Conservation (phyloP, 2,888 invertebrate genomes). For the Conus canariensis region DNA sequence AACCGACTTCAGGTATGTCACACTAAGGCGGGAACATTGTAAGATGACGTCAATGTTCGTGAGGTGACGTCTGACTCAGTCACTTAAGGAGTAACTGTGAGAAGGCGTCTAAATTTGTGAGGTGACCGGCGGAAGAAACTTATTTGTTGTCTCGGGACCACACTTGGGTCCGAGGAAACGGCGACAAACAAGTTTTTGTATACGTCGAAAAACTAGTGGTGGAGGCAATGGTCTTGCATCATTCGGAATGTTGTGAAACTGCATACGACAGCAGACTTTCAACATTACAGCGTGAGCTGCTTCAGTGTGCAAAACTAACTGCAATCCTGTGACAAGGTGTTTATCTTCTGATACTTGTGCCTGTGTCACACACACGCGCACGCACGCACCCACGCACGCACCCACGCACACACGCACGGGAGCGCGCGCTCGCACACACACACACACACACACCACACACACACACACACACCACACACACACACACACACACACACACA, state of each 20-base stretch:
- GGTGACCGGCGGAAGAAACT: too few relatives aligned
- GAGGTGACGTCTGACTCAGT: too few relatives aligned
- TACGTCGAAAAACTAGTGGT: neutral
- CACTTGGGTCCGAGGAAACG: neutral
- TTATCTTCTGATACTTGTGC: neutral
- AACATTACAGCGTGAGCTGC: too few relatives aligned
- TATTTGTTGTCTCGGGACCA: too few relatives aligned
- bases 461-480: neutral
- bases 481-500: conserved; percentile 18
- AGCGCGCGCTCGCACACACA: neutral
- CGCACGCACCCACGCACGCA: neutral
- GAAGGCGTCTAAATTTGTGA: neutral
- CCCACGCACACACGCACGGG: too few relatives aligned
- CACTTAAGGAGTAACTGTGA: neutral
- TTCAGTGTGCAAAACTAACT: neutral
- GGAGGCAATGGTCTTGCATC: neutral
- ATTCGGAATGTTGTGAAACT: neutral
- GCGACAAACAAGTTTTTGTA: neutral
- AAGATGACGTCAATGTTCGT: neutral
- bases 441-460: too few relatives aligned
- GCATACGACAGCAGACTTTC: neutral
- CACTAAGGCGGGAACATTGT: conserved; percentile 5
- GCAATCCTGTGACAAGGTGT: neutral
- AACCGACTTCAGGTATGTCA: conserved; percentile 43
- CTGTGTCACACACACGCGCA: neutral